Base-by-base conservation (phyloP, 92 coral and sea anemone species). In the Plumapathes pennacea region DNA sequence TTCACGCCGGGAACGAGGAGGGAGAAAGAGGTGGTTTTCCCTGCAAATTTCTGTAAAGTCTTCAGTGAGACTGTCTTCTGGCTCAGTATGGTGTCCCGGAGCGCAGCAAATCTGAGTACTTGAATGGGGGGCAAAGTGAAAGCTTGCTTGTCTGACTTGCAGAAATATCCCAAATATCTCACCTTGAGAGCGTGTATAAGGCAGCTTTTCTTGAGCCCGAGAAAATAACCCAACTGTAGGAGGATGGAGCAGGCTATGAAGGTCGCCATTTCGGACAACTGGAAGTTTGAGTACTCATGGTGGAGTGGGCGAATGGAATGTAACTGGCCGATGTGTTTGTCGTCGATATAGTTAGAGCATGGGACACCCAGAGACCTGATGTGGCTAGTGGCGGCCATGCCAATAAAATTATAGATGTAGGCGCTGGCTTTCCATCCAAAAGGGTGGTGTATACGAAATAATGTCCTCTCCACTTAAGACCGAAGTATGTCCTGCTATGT, bases 381-480 rank as follows among this genome's bases (percentile, higher is more conserved):
- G 17, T 19, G 13, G 53, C 57, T 40, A 3, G 73, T 37, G 2
- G 64, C 50, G 4, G 50, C 61, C 30, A 46, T 19, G 24, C 78
- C 81, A 2, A 62, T 22, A 4, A 46, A 26, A 40, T 73, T 34
- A 27, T 51, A 62, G 5, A 73, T 43, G 21, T 62, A 63, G 1
- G 72, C 81, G 24, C 72, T 73, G 24, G 72, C 72, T 53, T 73
- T 73, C 81, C 72, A 73, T 0, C 66, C 72, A 29, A 73, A 73
- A 73, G 2, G 13, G 65, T 50, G 2, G 23, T 28, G 25, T 50
- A 73, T 2, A 8, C 26, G 23, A 69, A 56, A 32, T 69, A 57
- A 42, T 46, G 57, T 3, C 68, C 77, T 5, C 33, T 36, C 67
- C 67, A 57, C 25, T 57, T 10, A 6, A 69, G 11, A 17, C 77